Evolutionary conservation across 2,113 vertebrate genomes (phyloP), one percentile per base, ranked within the genome.

Genomic region (Felis chaus): DNA sequence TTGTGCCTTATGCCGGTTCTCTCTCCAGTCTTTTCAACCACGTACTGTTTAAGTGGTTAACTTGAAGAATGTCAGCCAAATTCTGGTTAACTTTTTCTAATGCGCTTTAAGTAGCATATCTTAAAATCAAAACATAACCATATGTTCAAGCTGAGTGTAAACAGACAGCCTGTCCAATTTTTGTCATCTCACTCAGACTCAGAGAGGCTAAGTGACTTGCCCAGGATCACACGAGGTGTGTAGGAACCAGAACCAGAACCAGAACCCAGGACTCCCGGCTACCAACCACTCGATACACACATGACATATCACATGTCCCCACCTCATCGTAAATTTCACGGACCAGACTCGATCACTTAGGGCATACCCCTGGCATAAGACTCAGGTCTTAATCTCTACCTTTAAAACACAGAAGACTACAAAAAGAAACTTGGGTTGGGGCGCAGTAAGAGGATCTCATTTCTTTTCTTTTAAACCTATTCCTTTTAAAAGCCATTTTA

Each of bases 381-480:
- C 55, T 87, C 74, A 63, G 50, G 13, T 31, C 45, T 87, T 74
- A 48, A 87, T 76, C 45, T 92, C 68, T 86, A 53, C 45, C 85
- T 95, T 90, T 74, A 83, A 71, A 89, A 41, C 31, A 55, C 7
- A 87, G 45, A 94, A 66, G 41, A 76, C 78, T 69, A 95, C 12
- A 88, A 71, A 78, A 94, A 66, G 45, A 84, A 84, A 71, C 27
- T 13, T 76, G 15, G 57, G 11, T 27, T 33, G 53, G 53, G 63
- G 27, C 1, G 2, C 29, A 25, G 1, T 12, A 12, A 16, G 29
- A 1, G 16, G 73, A 48, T 89, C 73, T 94, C 25, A 69, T 57
- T 69, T 92, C 13, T 81, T 36, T 92, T 84, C 36, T 94, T 97
- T 95, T 71, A 94, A 88, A 76, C 18, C 66, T 91, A 78, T 94